phyloP scores from a whole-genome alignment of 2,113 vertebrate species.

The Leucoraja erinaceus region DNA sequence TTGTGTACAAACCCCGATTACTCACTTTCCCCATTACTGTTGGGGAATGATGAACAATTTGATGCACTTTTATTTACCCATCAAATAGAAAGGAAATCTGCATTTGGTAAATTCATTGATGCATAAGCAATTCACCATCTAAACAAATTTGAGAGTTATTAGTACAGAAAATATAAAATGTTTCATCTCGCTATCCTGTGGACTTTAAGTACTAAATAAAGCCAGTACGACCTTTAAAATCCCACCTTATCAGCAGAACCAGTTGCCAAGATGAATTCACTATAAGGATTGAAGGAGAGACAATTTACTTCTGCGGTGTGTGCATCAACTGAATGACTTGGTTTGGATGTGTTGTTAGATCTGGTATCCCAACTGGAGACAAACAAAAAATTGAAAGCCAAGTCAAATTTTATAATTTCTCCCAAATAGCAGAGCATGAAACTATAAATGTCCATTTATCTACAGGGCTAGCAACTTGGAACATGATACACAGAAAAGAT shows the following conservation, averaged over 20 bases:
- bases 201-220: not conserved
- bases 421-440: not conserved
- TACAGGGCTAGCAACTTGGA: not conserved
- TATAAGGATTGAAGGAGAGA: conserved; percentile 94
- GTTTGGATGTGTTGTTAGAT: conserved; percentile 95
- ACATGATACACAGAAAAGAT: not conserved
- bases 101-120: not conserved
- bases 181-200: not conserved
- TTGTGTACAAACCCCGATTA: no score
- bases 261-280: conserved; percentile 91
- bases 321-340: conserved; percentile 92
- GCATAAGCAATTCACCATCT: no score
- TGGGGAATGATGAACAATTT: not conserved
- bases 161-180: not conserved
- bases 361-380: conserved; percentile 83
- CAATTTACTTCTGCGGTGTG: conserved; percentile 98
- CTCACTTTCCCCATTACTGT: not conserved
- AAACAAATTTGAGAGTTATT: not conserved
- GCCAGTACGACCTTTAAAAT: not conserved
- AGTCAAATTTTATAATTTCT: not conserved
- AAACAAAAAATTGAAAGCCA: conserved; percentile 7
- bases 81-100: not conserved
- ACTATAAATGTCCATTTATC: not conserved
- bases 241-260: conserved; percentile 91
- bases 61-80: not conserved